phyloP scores from a whole-genome alignment of 2,888 invertebrate species.

The Lydus trimaculatus region DNA sequence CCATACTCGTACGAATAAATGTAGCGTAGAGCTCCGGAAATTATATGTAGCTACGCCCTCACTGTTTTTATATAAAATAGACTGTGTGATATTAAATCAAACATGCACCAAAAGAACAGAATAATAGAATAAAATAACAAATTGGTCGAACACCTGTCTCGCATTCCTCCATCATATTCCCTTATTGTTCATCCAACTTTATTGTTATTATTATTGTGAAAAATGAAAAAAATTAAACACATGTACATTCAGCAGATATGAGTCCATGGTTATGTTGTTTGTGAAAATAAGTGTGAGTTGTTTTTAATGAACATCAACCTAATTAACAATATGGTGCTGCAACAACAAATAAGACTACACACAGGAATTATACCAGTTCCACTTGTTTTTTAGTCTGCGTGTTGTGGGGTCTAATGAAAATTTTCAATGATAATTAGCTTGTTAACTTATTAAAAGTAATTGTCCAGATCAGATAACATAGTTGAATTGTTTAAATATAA shows the following conservation, averaged over 20 bases:
- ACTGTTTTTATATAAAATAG: neutral
- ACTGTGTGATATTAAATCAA: neutral
- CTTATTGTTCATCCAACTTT: neutral
- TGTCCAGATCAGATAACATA: constrained; percentile 6
- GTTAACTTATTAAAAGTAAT: constrained; percentile 8
- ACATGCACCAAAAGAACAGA: neutral
- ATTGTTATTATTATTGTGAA: neutral
- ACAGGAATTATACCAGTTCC: constrained; percentile 9
- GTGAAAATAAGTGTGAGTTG: constrained; percentile 4
- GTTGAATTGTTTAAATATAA: neutral
- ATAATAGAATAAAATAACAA: neutral
- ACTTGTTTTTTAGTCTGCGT: neutral
- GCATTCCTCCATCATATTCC: neutral
- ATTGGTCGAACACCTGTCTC: constrained; percentile 5
- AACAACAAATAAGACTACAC: constrained; percentile 9
- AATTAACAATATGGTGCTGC: constrained; percentile 6
- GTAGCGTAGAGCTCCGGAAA: neutral
- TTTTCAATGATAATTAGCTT: constrained; percentile 4
- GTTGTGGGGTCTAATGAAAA: neutral
- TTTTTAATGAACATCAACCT: constrained; percentile 5
- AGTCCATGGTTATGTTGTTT: neutral
- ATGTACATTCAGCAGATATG: neutral
- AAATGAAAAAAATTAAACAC: neutral
- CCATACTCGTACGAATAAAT: constrained; percentile 12
- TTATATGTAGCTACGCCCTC: neutral